Evolutionary conservation across 2,113 vertebrate species (phyloP), one percentile per base, ranked within the genome.

Genomic region (Capreolus pygargus): DNA sequence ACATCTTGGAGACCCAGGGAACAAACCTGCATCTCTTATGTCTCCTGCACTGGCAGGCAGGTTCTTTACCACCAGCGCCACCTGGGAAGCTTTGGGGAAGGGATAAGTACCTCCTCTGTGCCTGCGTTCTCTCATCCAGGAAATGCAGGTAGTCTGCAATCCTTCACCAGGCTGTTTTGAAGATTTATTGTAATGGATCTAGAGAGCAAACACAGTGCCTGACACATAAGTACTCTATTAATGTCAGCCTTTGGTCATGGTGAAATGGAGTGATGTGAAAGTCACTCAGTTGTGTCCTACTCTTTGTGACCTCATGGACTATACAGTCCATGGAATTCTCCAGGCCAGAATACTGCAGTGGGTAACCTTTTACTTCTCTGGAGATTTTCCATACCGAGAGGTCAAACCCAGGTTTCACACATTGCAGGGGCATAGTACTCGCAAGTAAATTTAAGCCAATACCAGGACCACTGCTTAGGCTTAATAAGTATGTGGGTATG

Each of bases 61-160:
- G 36, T 57, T 10, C 55, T 57, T 57, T 57, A 25, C 70, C 39
- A 27, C 36, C 7, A 14, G 39, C 0, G 3, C 70, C 12, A 76
- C 21, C 39, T 27, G 23, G 39, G 28, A 76, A 39, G 6, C 70
- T 43, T 76, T 27, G 58, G 9, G 28, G 19, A 23, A 9, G 21
- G 7, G 10, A 14, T 79, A 70, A 39, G 30, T 45, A n/a, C 28
- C 16, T 79, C 52, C 52, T 64, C n/a, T 94, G 30, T n/a, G 30
- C 47, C 1, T 87, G 33, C 7, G 16, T 86, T 43, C 17, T 54
- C 7, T 94, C n/a, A 33, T 74, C n/a, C 8, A 14, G 33, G 45
- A 96, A 87, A 84, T 92, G 64, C 3, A 36, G 36, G 54, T n/a
- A 76, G 12, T 89, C 36, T 97, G 23, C n/a, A 15, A 2, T 92